Percentiles rank a stretch among this genome's conserved stretches.
Conservation (phyloP, 2,113 vertebrate genomes). For the Semicossyphus pulcher region DNA sequence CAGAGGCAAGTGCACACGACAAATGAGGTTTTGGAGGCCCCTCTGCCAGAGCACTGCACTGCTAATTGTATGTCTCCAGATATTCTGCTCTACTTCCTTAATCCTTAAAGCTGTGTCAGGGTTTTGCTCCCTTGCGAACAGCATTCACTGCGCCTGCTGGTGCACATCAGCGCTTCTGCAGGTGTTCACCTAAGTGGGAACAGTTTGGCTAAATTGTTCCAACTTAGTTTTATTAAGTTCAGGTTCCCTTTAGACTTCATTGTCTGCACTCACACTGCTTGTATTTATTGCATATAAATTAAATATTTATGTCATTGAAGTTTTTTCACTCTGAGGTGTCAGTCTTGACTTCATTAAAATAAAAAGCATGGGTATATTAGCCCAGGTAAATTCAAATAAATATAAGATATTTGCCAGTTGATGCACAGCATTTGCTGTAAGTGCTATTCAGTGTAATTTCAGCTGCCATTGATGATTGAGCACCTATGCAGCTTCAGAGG, state of each 20-base stretch:
- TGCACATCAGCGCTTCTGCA: conserved; percentile 39
- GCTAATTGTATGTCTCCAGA: conserved; percentile 64
- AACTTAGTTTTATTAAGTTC: conserved; percentile 47
- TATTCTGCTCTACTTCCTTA: conserved; percentile 71
- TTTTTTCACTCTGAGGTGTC: neutral
- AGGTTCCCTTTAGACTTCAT: conserved; percentile 14
- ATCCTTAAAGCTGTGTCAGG: conserved; percentile 72
- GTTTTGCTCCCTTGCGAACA: conserved; percentile 43
- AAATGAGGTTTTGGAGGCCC: conserved; percentile 58
- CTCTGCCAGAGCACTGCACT: conserved; percentile 28
- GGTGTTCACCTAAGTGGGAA: conserved; percentile 38
- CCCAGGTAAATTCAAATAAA: neutral
- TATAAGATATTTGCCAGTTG: conserved; percentile 13
- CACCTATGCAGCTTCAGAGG: conserved; percentile 12
- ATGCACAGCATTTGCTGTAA: conserved; percentile 1
- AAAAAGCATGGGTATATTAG: conserved; percentile 8
- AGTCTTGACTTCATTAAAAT: neutral
- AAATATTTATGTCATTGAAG: conserved; percentile 37
- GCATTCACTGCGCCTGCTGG: conserved; percentile 18
- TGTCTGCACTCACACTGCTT: neutral
- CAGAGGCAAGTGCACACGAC: conserved; percentile 16
- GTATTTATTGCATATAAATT: conserved; percentile 29
- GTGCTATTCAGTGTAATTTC: conserved; percentile 35
- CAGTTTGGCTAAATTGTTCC: conserved; percentile 29
- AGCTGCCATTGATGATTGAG: conserved; percentile 49